A percentile compares a stretch with the other conserved stretches of the same genome.
phyloP scores from a whole-genome alignment of 2,888 invertebrate genomes.

The Drosophila helvetica region DNA sequence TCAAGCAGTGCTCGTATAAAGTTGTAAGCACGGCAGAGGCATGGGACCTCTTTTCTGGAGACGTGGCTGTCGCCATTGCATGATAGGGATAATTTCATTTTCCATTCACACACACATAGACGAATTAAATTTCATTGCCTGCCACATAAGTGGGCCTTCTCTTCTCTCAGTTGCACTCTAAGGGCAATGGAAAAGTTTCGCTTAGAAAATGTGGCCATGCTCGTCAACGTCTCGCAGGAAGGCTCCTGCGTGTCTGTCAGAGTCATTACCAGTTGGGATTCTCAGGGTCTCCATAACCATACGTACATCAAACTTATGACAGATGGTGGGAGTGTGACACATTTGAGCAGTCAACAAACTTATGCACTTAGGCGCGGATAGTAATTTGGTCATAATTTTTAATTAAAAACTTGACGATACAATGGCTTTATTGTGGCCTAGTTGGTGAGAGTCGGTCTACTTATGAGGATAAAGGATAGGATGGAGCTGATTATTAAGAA shows the following conservation, averaged over 20 bases:
- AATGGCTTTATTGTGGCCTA: no score
- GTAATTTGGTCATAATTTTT: no score
- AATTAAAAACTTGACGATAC: no score
- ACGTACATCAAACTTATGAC: no score
- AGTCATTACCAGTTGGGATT: constrained; percentile 15
- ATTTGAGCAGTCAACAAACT: no score
- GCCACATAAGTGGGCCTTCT: constrained; percentile 31
- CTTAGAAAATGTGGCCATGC: constrained; percentile 24
- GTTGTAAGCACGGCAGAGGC: background rate
- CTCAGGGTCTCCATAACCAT: background rate
- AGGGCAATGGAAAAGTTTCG: constrained; percentile 43
- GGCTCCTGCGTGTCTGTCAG: constrained; percentile 14
- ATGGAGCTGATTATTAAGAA: no score
- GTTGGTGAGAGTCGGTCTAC: no score
- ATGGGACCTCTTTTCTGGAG: background rate
- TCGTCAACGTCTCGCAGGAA: constrained; percentile 22
- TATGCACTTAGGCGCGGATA: no score
- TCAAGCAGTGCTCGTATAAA: no score
- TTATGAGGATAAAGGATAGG: no score
- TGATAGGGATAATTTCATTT: constrained; percentile 42
- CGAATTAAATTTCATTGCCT: constrained; percentile 30
- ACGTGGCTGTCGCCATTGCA: constrained; percentile 4
- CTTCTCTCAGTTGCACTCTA: constrained; percentile 37
- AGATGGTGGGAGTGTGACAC: no score
- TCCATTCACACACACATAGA: constrained; percentile 38